A percentile compares a stretch with the other conserved stretches of the same genome.
Evolutionary conservation across 2,797 vertebrate species (phyloP).

Genomic region (Cyclopterus lumpus): DNA sequence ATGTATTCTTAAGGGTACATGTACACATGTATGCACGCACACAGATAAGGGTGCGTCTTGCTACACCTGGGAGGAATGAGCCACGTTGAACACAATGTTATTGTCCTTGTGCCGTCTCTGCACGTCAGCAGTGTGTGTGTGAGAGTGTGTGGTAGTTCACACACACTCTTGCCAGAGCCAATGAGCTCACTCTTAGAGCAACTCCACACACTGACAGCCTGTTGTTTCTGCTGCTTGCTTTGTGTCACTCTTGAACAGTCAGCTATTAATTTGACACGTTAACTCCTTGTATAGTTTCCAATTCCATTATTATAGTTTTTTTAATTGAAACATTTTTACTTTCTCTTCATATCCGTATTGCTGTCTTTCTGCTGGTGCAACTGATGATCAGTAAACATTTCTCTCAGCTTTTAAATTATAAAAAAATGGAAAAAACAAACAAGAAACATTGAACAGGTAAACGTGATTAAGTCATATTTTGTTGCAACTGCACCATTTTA

Average conservation of each 20-base stretch:
- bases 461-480: background rate
- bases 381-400: background rate
- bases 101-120: slow-evolving; percentile 30
- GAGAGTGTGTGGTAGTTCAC: slow-evolving; percentile 8
- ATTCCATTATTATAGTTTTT: too few species aligned
- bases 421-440: background rate
- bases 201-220: background rate
- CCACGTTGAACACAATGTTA: slow-evolving; percentile 44
- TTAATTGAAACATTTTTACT: too few species aligned
- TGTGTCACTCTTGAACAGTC: background rate
- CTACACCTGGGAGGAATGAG: slow-evolving; percentile 40
- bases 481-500: too few species aligned
- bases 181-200: slow-evolving; percentile 38
- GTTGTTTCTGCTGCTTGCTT: background rate
- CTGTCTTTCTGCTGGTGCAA: background rate
- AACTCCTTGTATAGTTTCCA: background rate
- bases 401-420: background rate
- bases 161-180: slow-evolving; percentile 10
- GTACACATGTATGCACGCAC: too few species aligned
- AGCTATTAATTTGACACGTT: background rate
- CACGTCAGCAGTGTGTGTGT: slow-evolving; percentile 21
- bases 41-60: background rate
- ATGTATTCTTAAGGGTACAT: background rate
- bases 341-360: background rate
- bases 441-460: background rate